A percentile compares a stretch with the other conserved stretches of the same genome.
These are phyloP conservation scores for Sarcophaga subvicina DNA, from an alignment of 2,888 invertebrate genomes.

Conservation along the genomic window DNA sequence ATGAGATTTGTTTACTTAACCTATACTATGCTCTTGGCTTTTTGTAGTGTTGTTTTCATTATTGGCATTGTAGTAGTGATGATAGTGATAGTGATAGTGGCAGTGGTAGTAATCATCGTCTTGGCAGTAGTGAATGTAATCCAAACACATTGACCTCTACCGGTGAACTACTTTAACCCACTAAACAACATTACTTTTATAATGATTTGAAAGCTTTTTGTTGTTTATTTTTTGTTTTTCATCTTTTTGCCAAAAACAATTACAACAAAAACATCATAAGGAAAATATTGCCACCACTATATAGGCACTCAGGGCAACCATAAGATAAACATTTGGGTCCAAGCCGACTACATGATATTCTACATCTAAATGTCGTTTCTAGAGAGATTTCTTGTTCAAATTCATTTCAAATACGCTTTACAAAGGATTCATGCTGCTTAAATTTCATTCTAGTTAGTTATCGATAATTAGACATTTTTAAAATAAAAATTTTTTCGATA, in stretches of 20 bases:
- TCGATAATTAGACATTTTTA: too few relatives aligned
- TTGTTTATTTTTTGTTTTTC: neutral
- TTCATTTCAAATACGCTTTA: too few relatives aligned
- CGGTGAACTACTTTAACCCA: constrained; percentile 35
- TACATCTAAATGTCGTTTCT: too few relatives aligned
- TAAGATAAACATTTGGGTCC: too few relatives aligned
- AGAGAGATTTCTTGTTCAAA: too few relatives aligned
- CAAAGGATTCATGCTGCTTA: too few relatives aligned
- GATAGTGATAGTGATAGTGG: neutral
- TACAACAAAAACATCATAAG: too few relatives aligned
- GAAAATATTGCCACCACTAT: too few relatives aligned
- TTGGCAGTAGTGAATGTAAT: constrained; percentile 11
- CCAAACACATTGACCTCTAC: constrained; percentile 53
- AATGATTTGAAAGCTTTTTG: neutral
- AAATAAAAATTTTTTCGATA: too few relatives aligned
- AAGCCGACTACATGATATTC: too few relatives aligned
- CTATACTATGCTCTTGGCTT: neutral
- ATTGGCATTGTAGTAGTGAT: neutral
- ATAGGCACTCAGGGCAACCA: too few relatives aligned
- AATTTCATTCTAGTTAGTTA: too few relatives aligned
- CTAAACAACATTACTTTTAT: neutral
- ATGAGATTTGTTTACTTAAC: neutral
- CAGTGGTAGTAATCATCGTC: neutral
- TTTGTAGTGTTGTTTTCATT: constrained; percentile 4
- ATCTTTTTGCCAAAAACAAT: neutral